Evolutionary conservation across 1,140 invertebrate species (phyloP), one percentile per base, ranked within the genome.

Genomic region (Monochamus saltuarius): DNA sequence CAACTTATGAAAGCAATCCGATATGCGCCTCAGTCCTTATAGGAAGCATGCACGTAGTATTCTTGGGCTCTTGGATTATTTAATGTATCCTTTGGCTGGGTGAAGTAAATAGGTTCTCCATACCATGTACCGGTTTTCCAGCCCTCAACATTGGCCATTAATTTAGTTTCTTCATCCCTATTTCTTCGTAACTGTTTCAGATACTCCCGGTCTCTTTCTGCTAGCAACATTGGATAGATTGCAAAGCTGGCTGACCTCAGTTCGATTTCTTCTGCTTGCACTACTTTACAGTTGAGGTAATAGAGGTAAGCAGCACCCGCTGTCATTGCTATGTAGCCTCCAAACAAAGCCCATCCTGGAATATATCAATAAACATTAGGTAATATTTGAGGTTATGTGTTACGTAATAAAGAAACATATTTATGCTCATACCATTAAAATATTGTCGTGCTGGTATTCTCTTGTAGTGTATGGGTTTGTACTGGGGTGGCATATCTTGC

Each of bases 111-210:
- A 43, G 87, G 88, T 73, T 93, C 87, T 8, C 92, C 92, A 66
- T 87, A 94, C 69, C 84, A 90, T 6, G 90, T 96, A 11, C 94
- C 94, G 17, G 91, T 87, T 79, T 88, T 85, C 94, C 94, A 97
- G 68, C 89, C 90, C 57, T 87, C 86, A 3, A 93, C 89, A 77
- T 95, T 85, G 58, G 85, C 86, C 94, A 96, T 97, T 8, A 97
- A 78, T 59, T 91, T 84, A 40, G 82, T 83, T 78, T 97, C 94
- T 56, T 89, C 87, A 50, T 95, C 91, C 13, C 91, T 82, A 77
- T 94, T 94, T 45, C 81, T 82, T 51, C 87, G 81, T 2, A 92
- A 53, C 70, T 94, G 89, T 68, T 91, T 94, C 71, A 97, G 76
- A 68, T 84, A 92, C 80, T 84, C 84, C 65, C 92, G 77, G 73